Conservation (phyloP, 2,113 vertebrate genomes). For the Dasyurus viverrinus region DNA sequence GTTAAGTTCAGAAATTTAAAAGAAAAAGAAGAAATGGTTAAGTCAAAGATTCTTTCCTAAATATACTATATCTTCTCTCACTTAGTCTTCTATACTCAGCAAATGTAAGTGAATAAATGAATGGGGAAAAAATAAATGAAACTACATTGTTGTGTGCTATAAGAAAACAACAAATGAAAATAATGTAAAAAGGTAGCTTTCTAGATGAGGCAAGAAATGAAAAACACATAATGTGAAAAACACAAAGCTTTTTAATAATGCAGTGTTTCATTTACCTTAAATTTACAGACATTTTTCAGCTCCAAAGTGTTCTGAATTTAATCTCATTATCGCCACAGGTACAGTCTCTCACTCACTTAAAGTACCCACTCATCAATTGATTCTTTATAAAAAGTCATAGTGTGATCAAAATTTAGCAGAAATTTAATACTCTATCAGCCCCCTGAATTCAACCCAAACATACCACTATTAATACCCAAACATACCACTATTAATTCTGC, state of each 20-base stretch:
- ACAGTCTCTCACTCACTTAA: not conserved
- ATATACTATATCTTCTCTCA: not conserved
- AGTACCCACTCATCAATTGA: not conserved
- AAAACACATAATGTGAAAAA: not conserved
- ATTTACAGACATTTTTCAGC: not conserved
- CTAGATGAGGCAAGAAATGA: constrained; percentile 2
- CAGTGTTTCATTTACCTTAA: not conserved
- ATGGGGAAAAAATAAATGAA: not conserved
- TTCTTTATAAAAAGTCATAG: not conserved
- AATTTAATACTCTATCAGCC: not conserved
- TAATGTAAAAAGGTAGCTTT: not conserved
- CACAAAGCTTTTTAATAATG: constrained; percentile 9
- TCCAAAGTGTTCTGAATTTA: not conserved
- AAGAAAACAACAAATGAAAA: not conserved
- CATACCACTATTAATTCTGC: not conserved
- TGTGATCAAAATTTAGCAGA: not conserved
- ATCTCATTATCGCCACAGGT: not conserved
- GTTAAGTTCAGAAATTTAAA: not conserved
- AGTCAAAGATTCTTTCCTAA: not conserved
- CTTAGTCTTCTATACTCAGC: not conserved
- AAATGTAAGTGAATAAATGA: not conserved
- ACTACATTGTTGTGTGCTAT: not conserved
- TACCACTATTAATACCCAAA: too few species aligned
- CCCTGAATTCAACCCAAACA: not conserved
- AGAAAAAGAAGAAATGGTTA: not conserved